These are phyloP conservation scores for Camponotus floridanus DNA, from an alignment of 1,140 invertebrate species.

Conservation along the genomic window DNA sequence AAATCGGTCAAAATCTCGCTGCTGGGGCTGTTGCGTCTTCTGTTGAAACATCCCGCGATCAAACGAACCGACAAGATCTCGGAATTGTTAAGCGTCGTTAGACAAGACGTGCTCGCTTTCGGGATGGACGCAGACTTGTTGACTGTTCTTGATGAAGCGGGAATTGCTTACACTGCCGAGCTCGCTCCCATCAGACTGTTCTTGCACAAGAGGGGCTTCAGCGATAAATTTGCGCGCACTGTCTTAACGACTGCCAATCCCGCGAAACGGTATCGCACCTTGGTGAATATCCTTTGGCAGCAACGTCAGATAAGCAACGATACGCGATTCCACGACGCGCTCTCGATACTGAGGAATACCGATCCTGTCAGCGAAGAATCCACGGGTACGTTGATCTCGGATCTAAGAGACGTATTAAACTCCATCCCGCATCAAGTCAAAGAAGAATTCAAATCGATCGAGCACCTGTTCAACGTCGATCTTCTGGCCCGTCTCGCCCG, in stretches of 20 bases:
- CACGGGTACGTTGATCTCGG: neutral
- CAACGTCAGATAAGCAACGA: neutral
- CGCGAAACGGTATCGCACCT: neutral
- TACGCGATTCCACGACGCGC: conserved; percentile 1
- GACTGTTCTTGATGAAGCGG: conserved; percentile 18
- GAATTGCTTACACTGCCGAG: neutral
- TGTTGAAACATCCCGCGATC: conserved; percentile 14
- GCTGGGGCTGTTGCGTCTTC: neutral
- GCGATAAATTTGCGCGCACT: neutral
- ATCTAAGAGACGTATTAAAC: conserved; percentile 15
- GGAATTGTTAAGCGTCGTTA: neutral
- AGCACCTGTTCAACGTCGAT: conserved; percentile 14
- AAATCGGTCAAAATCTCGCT: neutral
- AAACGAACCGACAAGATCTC: neutral
- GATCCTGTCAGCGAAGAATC: neutral
- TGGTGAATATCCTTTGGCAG: neutral
- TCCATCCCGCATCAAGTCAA: conserved; percentile 9
- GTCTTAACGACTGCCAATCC: neutral
- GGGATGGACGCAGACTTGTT: conserved; percentile 14
- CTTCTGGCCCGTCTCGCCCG: neutral
- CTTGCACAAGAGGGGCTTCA: neutral
- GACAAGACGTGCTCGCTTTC: conserved; percentile 12
- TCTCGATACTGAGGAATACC: conserved; percentile 10
- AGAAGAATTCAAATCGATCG: neutral
- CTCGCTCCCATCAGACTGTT: conserved; percentile 39